Conservation (phyloP, 2,113 vertebrate species). For the Crypturellus undulatus region DNA sequence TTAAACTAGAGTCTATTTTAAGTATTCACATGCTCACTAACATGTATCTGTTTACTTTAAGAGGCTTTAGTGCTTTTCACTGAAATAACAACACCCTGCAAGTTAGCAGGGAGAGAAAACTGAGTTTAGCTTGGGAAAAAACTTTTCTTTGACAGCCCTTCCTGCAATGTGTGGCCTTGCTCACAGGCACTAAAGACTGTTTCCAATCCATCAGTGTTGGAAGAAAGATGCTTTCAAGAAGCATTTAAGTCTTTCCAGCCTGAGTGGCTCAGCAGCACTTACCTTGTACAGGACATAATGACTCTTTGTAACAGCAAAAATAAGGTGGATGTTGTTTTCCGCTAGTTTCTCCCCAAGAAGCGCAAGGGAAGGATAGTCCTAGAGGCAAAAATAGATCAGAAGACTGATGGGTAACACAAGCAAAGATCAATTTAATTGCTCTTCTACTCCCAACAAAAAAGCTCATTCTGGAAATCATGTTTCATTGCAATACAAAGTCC, state of each 20-base stretch:
- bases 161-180: not conserved
- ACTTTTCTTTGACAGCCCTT: not conserved
- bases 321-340: constrained; percentile 97
- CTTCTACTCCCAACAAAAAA: not conserved
- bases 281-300: constrained; percentile 97
- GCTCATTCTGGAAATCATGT: not conserved
- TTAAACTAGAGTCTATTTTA: constrained; percentile 61
- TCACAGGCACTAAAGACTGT: accelerated
- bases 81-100: not conserved
- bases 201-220: not conserved
- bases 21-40: not conserved
- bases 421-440: not conserved
- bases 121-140: not conserved
- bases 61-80: constrained; percentile 35
- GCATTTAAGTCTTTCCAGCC: not conserved
- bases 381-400: not conserved
- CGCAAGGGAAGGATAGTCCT: constrained; percentile 96
- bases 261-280: accelerated
- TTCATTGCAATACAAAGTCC: not conserved
- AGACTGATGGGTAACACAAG: not conserved
- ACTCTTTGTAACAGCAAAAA: constrained; percentile 94
- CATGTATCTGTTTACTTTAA: constrained; percentile 37
- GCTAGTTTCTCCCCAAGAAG: constrained; percentile 95
- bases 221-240: not conserved
- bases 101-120: not conserved